Percentiles rank a stretch among this genome's conserved stretches.
These are phyloP conservation scores for Psococerastis gibbosa DNA, from an alignment of 2,888 invertebrate genomes.

Conservation along the genomic window DNA sequence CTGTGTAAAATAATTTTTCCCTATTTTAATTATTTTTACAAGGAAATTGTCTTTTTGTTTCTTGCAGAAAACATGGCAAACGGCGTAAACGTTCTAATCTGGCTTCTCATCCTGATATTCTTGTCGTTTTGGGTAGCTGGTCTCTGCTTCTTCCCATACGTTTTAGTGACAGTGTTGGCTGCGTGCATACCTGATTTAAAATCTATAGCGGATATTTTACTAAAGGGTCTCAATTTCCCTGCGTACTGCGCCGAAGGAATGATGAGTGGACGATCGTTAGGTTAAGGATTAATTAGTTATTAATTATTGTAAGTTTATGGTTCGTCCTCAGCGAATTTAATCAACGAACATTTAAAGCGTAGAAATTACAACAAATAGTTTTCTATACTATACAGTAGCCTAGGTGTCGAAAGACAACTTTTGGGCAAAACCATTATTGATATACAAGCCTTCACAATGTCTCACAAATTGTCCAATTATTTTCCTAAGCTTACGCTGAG, in stretches of 20 bases:
- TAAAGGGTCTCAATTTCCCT: conserved; percentile 24
- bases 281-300: background rate
- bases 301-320: background rate
- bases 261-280: conserved; percentile 21
- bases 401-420: too few relatives aligned
- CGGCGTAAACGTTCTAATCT: conserved; percentile 21
- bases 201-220: conserved; percentile 21
- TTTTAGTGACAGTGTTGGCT: conserved; percentile 23
- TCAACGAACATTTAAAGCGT: too few relatives aligned
- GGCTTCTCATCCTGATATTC: conserved; percentile 23
- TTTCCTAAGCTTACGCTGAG: too few relatives aligned
- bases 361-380: too few relatives aligned
- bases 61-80: conserved; percentile 19
- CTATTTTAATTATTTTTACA: too few relatives aligned
- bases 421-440: too few relatives aligned
- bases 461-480: too few relatives aligned
- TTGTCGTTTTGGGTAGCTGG: conserved; percentile 23
- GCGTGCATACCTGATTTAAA: conserved; percentile 23
- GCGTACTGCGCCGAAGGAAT: conserved; percentile 24
- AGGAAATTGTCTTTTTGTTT: too few relatives aligned
- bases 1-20: too few relatives aligned
- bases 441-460: too few relatives aligned
- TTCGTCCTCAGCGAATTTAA: background rate
- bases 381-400: too few relatives aligned
- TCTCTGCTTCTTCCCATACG: conserved; percentile 23